Evolutionary conservation across 2,888 invertebrate species (phyloP), one percentile per base, ranked within the genome.

Genomic region (Pecten maximus): DNA sequence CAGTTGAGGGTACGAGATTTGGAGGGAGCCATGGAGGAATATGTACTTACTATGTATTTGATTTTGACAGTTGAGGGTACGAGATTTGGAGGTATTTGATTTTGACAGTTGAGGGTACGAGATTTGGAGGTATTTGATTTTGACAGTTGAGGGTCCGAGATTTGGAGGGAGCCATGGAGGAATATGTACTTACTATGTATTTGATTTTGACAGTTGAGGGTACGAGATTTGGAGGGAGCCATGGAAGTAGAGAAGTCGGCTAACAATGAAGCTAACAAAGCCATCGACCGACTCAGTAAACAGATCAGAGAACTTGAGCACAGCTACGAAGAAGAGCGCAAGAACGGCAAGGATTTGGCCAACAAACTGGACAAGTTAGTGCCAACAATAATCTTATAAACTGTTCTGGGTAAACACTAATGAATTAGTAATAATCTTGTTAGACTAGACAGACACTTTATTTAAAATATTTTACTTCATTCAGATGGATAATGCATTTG

Each of bases 221-320:
- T 96, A 8, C 93, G 95, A 89, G 96, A 96, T 91, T 91, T 96
- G 39, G 96, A 96, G 50, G 94, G 95, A 16, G 96, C 95, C 0
- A 91, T 96, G 40, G 95, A 96, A 28, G 94, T 95, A 40, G 96
- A 96, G 93, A 96, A 96, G 89, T 95, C 95, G 16, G 94, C 96
- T 12, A 96, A 96, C 88, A 91, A 92, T 40, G 96, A 96, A 89
- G 95, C 95, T 4, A 94, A 95, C 88, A 94, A 95, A 89, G 94
- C 94, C 23, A 93, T 95, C 54, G 96, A 96, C 74, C 94, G 95
- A 89, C 92, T 96, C 6, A 94, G 94, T 35, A 94, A 94, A 91
- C 96, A 96, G 92, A 94, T 96, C 87, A 94, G 96, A 91, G 96
- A 96, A 87, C 91, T 96, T 40, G 96, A 96, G 89, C 93, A 95